Evolutionary conservation across 1,140 invertebrate species (phyloP).

Genomic region (Ips typographus): DNA sequence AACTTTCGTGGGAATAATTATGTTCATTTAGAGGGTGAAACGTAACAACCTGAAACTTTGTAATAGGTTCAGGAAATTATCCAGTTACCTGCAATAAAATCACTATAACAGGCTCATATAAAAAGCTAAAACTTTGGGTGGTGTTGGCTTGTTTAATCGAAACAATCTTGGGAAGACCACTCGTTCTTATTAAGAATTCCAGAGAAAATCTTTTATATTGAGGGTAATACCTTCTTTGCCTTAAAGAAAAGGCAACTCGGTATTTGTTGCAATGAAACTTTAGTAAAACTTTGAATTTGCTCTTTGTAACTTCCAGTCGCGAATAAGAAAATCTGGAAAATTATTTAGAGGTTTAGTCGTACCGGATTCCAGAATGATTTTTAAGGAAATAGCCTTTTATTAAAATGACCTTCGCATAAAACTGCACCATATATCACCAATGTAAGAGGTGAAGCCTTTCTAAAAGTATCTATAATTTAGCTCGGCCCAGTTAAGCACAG

Average conservation of each 20-base stretch:
- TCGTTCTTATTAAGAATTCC: conserved; percentile 13
- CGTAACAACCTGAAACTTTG: conserved; percentile 1
- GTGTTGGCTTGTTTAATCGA: conserved; percentile 1
- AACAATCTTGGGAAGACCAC: conserved; percentile 7
- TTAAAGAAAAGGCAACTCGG: conserved; percentile 3
- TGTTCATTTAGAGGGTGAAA: conserved; percentile 7
- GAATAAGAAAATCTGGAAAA: too few species aligned
- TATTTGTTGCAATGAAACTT: conserved; percentile 4
- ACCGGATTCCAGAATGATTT: too few species aligned
- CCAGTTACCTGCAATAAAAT: conserved; percentile 18
- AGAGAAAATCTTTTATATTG: conserved; percentile 5
- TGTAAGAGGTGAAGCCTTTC: conserved; percentile 16
- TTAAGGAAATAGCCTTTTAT: neutral
- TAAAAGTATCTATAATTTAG: conserved; percentile 31
- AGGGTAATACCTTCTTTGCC: conserved; percentile 3
- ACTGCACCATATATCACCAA: neutral
- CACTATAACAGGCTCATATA: conserved; percentile 18
- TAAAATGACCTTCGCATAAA: conserved; percentile 1
- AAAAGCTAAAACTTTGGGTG: conserved; percentile 8
- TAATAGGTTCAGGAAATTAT: conserved; percentile 9
- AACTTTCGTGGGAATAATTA: neutral
- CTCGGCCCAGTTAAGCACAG: conserved; percentile 20
- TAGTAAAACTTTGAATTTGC: neutral
- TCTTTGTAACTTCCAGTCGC: too few species aligned
- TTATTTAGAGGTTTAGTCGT: too few species aligned